These are phyloP conservation scores for Oreochromis mossambicus DNA, from an alignment of 2,797 vertebrate genomes.

Conservation along the genomic window DNA sequence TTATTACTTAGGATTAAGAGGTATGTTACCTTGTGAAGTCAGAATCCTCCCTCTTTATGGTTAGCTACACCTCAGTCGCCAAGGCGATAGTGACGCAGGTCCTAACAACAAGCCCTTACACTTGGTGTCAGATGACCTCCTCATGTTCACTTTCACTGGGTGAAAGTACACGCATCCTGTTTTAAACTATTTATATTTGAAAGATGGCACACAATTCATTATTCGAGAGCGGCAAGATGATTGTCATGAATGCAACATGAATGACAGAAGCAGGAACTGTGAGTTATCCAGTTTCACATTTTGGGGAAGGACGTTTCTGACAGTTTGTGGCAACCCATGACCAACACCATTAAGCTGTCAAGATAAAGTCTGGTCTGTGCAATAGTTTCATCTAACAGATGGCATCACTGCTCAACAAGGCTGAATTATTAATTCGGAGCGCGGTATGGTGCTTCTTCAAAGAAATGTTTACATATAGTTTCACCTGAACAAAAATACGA, in stretches of 20 bases:
- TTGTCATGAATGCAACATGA: neutral
- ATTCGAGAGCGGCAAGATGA: neutral
- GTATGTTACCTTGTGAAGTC: conserved; percentile 57
- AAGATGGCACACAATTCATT: neutral
- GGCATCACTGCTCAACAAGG: conserved; percentile 52
- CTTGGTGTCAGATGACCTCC: conserved; percentile 55
- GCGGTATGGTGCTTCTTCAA: conserved; percentile 43
- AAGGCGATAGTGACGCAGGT: conserved; percentile 47
- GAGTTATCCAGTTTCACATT: conserved; percentile 1
- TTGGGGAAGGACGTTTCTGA: neutral
- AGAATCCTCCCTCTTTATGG: conserved; percentile 9
- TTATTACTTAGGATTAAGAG: conserved; percentile 19
- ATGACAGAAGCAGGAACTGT: neutral
- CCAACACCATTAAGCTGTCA: conserved; percentile 24
- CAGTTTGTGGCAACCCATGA: neutral
- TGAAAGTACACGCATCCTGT: conserved; percentile 15
- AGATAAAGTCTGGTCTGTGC: conserved; percentile 59
- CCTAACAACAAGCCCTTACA: conserved; percentile 3
- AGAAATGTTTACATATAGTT: conserved; percentile 63
- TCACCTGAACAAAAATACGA: conserved; percentile 58
- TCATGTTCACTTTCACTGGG: conserved; percentile 58
- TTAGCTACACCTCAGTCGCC: conserved; percentile 48
- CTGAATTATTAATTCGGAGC: conserved; percentile 79
- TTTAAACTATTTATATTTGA: neutral
- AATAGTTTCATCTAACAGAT: conserved; percentile 68